Evolutionary conservation across 2,113 vertebrate species (phyloP).

Genomic region (Trinectes maculatus): DNA sequence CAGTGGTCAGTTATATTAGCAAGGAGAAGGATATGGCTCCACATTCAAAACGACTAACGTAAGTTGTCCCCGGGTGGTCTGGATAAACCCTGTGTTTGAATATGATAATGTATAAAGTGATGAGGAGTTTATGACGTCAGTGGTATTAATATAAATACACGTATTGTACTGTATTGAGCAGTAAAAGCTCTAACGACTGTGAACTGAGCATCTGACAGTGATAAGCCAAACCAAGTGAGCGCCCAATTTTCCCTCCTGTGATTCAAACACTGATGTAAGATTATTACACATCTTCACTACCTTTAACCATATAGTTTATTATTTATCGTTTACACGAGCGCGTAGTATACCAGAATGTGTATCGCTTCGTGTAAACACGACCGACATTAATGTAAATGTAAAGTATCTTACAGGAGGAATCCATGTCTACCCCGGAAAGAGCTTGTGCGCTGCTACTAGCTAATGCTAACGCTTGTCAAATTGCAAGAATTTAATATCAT

Average conservation of each 20-base stretch:
- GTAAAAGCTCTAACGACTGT: not conserved
- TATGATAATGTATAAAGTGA: not conserved
- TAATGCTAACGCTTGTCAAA: slow-evolving; percentile 1
- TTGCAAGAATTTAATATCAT: not conserved
- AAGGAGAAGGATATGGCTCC: slow-evolving; percentile 15
- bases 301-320: not conserved
- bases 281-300: not conserved
- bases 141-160: not conserved
- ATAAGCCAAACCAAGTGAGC: slow-evolving; percentile 59
- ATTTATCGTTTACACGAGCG: not conserved
- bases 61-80: slow-evolving; percentile 18
- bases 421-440: slow-evolving; percentile 14
- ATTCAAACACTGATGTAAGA: slow-evolving; percentile 4
- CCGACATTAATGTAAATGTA: not conserved
- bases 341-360: fast-evolving
- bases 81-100: not conserved
- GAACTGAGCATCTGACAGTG: not conserved
- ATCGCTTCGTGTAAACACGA: not conserved
- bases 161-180: no score
- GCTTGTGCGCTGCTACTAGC: slow-evolving; percentile 9
- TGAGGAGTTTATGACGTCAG: fast-evolving
- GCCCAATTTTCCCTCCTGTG: slow-evolving; percentile 82
- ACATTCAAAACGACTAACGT: slow-evolving; percentile 43
- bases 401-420: not conserved
- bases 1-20: not conserved